Evolutionary conservation across 1,140 invertebrate species (phyloP), one percentile per base, ranked within the genome.

Genomic region (Drosophila nannoptera): DNA sequence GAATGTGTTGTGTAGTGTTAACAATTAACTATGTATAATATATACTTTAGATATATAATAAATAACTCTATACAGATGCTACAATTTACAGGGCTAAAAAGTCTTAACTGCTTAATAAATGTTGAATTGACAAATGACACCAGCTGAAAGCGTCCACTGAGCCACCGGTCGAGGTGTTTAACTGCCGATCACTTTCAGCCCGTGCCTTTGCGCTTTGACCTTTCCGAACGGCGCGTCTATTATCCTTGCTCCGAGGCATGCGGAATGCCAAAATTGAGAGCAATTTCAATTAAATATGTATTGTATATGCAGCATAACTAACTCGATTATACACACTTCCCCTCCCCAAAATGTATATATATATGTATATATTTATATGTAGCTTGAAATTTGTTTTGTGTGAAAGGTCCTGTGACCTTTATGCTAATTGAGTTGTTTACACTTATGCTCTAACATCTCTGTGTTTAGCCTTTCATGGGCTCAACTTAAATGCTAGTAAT

Each of bases 271-370:
- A 32, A 59, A 46, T 54, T 6, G n/a, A 33, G 38, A 61, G 48
- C 46, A 53, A 43, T 73, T 70, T 66, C 35, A 66, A 22, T 61
- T 78, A 71, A 67, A 48, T 68, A 54, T 32, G 42, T 83, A 83
- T 84, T 83, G 76, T 83, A 65, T 76, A 78, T 78, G 78, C 80
- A 83, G 78, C 78, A 83, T 84, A 84, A 78, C 73, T 73, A 74
- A 77, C 69, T 84, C 71, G 77, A 80, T 86, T 84, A 86, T 83
- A 80, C 76, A 83, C 78, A 80, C 61, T 22, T 22, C 22, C 56
- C 54, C 40, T 29, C 62, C 55, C 49, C 45, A 58, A 54, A 45
- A 32, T 43, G 29, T 58, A 59, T 32, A 32, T 40, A 48, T 35
- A 55, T 59, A 16, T 31, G 12, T 32, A 33, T 46, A 48, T 22